These are phyloP conservation scores for Whitmania pigra DNA, from an alignment of 1,140 invertebrate species.

Conservation along the genomic window DNA sequence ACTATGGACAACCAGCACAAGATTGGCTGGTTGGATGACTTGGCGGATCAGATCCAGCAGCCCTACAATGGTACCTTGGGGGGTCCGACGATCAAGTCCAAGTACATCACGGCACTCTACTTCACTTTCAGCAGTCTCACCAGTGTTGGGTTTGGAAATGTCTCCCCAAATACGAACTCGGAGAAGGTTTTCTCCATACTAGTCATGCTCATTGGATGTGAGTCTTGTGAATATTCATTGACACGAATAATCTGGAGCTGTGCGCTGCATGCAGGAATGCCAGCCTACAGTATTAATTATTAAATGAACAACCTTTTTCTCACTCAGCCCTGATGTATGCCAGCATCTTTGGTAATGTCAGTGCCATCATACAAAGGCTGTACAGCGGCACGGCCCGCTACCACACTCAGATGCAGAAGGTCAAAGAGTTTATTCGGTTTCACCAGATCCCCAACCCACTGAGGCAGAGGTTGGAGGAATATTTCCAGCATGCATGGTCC, in stretches of 20 bases:
- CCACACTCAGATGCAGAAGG: slow-evolving; percentile 86
- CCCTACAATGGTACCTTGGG: slow-evolving; percentile 32
- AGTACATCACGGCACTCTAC: slow-evolving; percentile 86
- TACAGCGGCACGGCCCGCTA: slow-evolving; percentile 96
- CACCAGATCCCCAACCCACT: slow-evolving; percentile 96
- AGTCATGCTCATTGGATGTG: slow-evolving; percentile 44
- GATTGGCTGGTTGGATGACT: slow-evolving; percentile 82
- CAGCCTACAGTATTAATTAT: no score
- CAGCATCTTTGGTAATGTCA: slow-evolving; percentile 98
- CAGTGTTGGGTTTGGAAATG: slow-evolving; percentile 89
- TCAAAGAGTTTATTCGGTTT: slow-evolving; percentile 94
- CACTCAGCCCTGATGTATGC: slow-evolving; percentile 90
- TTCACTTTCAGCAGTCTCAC: slow-evolving; percentile 92
- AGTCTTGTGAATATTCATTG: slow-evolving; percentile 26
- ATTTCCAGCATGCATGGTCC: slow-evolving; percentile 98
- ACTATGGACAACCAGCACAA: slow-evolving; percentile 45
- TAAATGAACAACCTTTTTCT: slow-evolving; percentile 30
- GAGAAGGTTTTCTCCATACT: slow-evolving; percentile 64
- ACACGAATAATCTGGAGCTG: no score
- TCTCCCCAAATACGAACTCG: slow-evolving; percentile 82
- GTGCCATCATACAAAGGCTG: slow-evolving; percentile 91
- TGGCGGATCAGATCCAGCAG: slow-evolving; percentile 50
- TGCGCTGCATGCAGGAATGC: no score
- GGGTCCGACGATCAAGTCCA: slow-evolving; percentile 41
- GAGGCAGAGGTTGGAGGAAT: slow-evolving; percentile 89